Conservation (phyloP, 2,888 invertebrate genomes). For the Cheilosia vulpina region DNA sequence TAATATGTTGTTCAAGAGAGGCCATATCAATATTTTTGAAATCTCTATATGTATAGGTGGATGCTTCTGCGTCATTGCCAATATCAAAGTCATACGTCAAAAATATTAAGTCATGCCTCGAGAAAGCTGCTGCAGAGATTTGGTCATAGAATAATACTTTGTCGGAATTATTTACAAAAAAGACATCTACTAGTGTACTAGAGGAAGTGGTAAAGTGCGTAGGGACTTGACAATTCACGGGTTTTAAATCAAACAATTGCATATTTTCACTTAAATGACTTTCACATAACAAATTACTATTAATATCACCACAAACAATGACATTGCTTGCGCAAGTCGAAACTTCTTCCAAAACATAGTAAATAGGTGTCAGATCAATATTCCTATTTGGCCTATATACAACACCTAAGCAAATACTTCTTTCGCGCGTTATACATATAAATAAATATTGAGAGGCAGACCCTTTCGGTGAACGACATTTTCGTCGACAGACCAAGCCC, state of each 20-base stretch:
- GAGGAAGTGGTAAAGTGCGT: conserved; percentile 4
- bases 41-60: background rate
- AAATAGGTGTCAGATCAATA: conserved; percentile 1
- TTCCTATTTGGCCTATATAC: conserved; percentile 6
- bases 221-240: background rate
- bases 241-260: background rate
- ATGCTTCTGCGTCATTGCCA: background rate
- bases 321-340: conserved; percentile 3
- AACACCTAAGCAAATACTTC: background rate
- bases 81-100: conserved; percentile 6
- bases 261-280: conserved; percentile 5
- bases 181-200: conserved; percentile 10
- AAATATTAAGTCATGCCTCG: conserved; percentile 19
- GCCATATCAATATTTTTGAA: background rate
- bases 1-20: background rate
- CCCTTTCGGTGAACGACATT: too few relatives aligned
- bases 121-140: conserved; percentile 2
- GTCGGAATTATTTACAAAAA: conserved; percentile 18
- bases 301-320: conserved; percentile 10
- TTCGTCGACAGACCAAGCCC: too few relatives aligned
- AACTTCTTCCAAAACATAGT: background rate
- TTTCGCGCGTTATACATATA: background rate
- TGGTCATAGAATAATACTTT: conserved; percentile 1
- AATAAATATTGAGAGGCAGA: too few relatives aligned
- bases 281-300: conserved; percentile 4